Evolutionary conservation across 1,140 invertebrate species (phyloP), one percentile per base, ranked within the genome.

Genomic region (Camponotus pennsylvanicus): DNA sequence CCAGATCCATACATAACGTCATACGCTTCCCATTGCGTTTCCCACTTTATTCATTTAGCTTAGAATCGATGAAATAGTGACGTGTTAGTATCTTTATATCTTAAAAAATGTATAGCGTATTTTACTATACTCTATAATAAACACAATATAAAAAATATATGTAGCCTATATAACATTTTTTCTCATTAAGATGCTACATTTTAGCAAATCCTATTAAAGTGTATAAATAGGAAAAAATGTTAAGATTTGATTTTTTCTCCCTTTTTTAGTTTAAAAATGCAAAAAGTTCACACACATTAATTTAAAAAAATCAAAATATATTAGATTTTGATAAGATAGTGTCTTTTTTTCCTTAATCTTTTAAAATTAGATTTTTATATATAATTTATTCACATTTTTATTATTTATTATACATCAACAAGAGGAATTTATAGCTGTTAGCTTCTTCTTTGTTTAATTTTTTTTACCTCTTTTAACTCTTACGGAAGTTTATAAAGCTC

Each of bases 21-120:
- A 83, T 73, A 21, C 9, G 40, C 40, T 73, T 45, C n/a, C 27
- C 55, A 55, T 69, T 69, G 40, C 2, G 21, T 42, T 27, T 78
- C 21, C 21, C 27, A 9, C 8, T 18, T 40, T n/a, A n/a, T 40
- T 69, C 37, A 13, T 27, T 40, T 70, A 34, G 18, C 34, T 34
- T 61, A 40, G 45, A 40, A 80, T 80, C 40, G 57, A 0, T 37
- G 34, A 79, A 37, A 42, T 13, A 32, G 6, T 32, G 2, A 64
- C 3, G 34, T 6, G 27, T 32, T 5, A 27, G 8, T 63, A 63
- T 27, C 5, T 32, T 4, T 27, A 13, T 63, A 32, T 63, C 1
- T 63, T 63, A 32, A 63, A 15, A 69, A 69, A 13, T 11, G 37
- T 9, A 69, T 42, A 45, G 1, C 11, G 2, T 5, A 49, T 3